These are phyloP conservation scores for Oscarella lobularis DNA, from an alignment of 37 sponge, comb jelly and placozoan species.

Conservation along the genomic window DNA sequence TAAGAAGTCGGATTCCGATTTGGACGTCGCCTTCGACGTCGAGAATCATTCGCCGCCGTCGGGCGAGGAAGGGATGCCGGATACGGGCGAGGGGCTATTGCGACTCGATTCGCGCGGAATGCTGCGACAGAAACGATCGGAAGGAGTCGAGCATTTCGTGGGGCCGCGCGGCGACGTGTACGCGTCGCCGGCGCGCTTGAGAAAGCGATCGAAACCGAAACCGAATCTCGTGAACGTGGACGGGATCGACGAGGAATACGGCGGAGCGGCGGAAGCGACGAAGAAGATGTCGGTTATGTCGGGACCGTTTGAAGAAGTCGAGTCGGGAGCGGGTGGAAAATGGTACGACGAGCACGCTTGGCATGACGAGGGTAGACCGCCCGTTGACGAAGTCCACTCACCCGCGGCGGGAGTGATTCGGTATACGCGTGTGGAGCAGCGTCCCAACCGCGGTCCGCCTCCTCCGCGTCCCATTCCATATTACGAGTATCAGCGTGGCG, in stretches of 20 bases:
- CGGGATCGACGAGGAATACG: neutral
- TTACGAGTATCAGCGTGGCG: neutral
- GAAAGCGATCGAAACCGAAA: neutral
- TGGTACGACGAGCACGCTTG: neutral
- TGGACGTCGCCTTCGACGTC: neutral
- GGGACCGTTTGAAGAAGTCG: too few species aligned
- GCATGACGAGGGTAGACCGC: neutral
- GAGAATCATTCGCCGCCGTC: neutral
- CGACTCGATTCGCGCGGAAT: neutral
- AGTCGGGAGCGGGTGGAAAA: neutral
- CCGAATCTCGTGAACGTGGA: neutral
- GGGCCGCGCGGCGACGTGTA: neutral
- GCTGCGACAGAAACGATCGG: neutral
- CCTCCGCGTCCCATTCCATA: too few species aligned
- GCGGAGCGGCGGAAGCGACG: neutral
- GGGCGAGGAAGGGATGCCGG: neutral
- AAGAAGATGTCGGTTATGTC: neutral
- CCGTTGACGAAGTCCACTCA: too few species aligned
- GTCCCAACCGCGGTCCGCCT: neutral
- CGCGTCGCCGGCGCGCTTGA: neutral
- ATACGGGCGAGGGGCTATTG: neutral
- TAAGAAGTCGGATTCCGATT: neutral
- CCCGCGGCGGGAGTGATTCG: neutral
- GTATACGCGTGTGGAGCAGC: neutral
- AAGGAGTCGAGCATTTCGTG: neutral